Percentiles rank a stretch among this genome's conserved stretches.
These are phyloP conservation scores for Galeopsomyia nigrocyanea DNA, from an alignment of 2,888 invertebrate species.

Conservation along the genomic window DNA sequence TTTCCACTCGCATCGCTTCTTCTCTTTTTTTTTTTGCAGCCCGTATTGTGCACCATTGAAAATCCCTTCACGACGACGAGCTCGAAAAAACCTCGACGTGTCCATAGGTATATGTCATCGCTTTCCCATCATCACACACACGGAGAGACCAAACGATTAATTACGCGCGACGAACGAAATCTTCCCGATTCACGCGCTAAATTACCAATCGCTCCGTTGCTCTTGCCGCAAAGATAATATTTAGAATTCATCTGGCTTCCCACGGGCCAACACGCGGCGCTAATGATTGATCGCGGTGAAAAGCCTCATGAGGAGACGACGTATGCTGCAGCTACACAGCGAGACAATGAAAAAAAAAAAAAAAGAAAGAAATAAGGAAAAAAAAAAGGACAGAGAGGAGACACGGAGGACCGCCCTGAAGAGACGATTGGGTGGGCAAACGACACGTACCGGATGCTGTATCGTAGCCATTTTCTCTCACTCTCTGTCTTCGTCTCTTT, in stretches of 20 bases:
- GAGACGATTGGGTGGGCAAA: conserved; percentile 31
- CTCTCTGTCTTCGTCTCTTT: conserved; percentile 31
- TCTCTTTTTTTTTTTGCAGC: too few species aligned
- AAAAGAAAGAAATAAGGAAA: not conserved
- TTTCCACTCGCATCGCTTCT: too few species aligned
- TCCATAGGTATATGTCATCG: too few species aligned
- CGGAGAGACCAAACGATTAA: too few species aligned
- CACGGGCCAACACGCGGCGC: not conserved
- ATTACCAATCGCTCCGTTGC: too few species aligned
- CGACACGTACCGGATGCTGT: conserved; percentile 32
- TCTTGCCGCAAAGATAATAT: too few species aligned
- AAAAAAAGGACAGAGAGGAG: not conserved
- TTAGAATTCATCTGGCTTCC: not conserved
- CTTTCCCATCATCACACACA: too few species aligned
- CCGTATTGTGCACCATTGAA: too few species aligned
- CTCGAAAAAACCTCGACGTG: too few species aligned
- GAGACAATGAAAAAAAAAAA: not conserved
- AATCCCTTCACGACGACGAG: too few species aligned
- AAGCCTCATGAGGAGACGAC: conserved; percentile 4
- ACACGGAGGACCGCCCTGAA: conserved; percentile 33
- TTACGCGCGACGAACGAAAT: too few species aligned
- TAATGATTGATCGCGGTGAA: conserved; percentile 43
- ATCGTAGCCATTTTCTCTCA: conserved; percentile 35
- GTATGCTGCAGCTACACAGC: not conserved
- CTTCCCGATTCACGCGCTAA: too few species aligned